Evolutionary conservation across 2,113 vertebrate genomes (phyloP), one percentile per base, ranked within the genome.

Genomic region (Mesembrinibis cayennensis): DNA sequence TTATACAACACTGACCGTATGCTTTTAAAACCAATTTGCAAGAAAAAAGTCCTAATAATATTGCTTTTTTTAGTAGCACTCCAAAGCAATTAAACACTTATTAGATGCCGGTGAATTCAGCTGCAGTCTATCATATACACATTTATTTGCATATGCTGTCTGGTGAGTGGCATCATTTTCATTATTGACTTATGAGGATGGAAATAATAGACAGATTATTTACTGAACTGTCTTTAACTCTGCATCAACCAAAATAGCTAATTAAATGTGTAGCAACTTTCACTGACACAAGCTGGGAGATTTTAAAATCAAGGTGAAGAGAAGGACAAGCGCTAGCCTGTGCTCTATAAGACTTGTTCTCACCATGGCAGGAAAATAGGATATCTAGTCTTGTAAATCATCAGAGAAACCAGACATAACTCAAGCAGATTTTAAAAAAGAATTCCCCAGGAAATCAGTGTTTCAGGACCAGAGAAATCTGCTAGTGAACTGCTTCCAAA

Each of bases 51-150:
- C 32, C 22, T 82, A 80, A 86, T 90, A 88, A 44, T 94, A 72
- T 14, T 82, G 70, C n/a, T 36, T 87, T 76, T 62, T 89, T 89
- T 74, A 79, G 70, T 45, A 92, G 36, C 78, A 89, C 81, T 94
- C 77, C 45, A 91, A 89, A 96, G 77, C 66, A 96, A 93, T 93
- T 93, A 87, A 95, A 70, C 23, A 82, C 36, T 61, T 94, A 69
- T 45, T 94, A 94, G 56, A 50, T 66, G 66, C 61, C 84, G 93
- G n/a, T 16, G 44, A 79, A 91, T 95, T 94, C 78, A 87, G 56
- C 73, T 95, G 74, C 56, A 72, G 77, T 89, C 83, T 93, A n/a
- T 91, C 69, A 61, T 67, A 72, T 49, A 49, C 26, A 74, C 44
- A 61, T 92, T 84, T 94, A 92, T 95, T 95, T 96, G 56, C 89